Base-by-base conservation (phyloP, 2,797 vertebrate species). In the Zonotrichia albicollis region DNA sequence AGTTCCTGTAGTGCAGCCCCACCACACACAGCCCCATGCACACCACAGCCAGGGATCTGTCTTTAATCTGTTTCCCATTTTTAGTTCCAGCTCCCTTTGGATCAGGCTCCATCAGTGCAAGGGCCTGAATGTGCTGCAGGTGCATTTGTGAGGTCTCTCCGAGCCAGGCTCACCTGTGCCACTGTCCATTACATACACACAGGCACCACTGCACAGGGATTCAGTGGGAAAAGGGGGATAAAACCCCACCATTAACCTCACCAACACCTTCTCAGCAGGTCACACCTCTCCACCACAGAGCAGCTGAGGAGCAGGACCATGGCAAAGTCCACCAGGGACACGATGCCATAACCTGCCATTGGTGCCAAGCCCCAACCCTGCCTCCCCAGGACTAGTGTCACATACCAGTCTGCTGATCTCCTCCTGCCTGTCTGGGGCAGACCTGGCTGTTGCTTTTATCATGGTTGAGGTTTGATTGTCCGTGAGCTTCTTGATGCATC, bases 381-480 rank as follows among this genome's bases (percentile, higher is more conserved):
- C 8, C 42, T 16, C 5, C 1, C 25, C 20, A 8, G 16, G 26
- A 29, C 38, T 16, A 13, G 2, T 34, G 57, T 51, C 77, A 97
- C 99, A 25, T 97, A 99, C 99, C 99, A 99, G 98, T 68, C 99
- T 97, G 96, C 99, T 99, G 94, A 99, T 99, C 71, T 99, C 99
- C 96, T 99, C 99, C 86, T 99, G 99, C 88, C 99, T 98, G 98
- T 99, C 99, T 0, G 99, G 99, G 9, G 99, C 99, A 16, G 99
- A 99, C 93, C 99, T 98, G 71, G 99, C 99, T 14, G 99, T 99
- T 86, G 99, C 99, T 98, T 99, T 99, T 97, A 99, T 99, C 99
- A 99, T 99, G 84, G 99, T 99, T 38, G 99, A 99, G 2, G 99
- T 99, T 96, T 99, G 99, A 98, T 99, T 99, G 98, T 99, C 99